A percentile compares a stretch with the other conserved stretches of the same genome.
phyloP scores from a whole-genome alignment of 2,797 vertebrate species.

The Acanthornis magna region DNA sequence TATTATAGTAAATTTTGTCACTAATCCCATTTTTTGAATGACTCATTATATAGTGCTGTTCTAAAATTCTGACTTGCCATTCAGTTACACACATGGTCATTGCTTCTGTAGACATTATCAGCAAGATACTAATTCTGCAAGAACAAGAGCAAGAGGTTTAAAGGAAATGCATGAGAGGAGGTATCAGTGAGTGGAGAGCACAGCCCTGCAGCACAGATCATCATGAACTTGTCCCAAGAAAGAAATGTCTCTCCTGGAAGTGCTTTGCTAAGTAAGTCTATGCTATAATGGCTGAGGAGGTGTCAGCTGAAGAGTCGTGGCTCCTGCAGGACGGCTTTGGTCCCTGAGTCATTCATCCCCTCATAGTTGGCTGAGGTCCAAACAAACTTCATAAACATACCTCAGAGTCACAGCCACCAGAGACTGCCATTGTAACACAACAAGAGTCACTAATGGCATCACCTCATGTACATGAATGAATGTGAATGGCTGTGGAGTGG shows the following conservation, averaged over 20 bases:
- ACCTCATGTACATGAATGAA: background rate
- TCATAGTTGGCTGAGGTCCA: background rate
- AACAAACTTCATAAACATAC: conserved; percentile 8
- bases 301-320: background rate
- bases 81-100: background rate
- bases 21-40: background rate
- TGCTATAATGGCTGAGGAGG: background rate
- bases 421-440: background rate
- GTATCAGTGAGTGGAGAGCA: rapidly evolving
- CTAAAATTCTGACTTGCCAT: background rate
- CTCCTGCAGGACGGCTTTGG: background rate
- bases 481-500: background rate
- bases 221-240: background rate
- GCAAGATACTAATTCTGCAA: background rate
- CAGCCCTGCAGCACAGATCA: background rate
- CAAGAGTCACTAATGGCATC: background rate
- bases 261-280: background rate
- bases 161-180: background rate
- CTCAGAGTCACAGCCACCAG: background rate
- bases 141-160: background rate
- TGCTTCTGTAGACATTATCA: background rate
- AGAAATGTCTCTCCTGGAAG: background rate
- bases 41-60: background rate
- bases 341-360: background rate
- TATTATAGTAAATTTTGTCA: background rate